Base-by-base conservation (phyloP, 2,113 vertebrate species). In the Fulmarus glacialis region DNA sequence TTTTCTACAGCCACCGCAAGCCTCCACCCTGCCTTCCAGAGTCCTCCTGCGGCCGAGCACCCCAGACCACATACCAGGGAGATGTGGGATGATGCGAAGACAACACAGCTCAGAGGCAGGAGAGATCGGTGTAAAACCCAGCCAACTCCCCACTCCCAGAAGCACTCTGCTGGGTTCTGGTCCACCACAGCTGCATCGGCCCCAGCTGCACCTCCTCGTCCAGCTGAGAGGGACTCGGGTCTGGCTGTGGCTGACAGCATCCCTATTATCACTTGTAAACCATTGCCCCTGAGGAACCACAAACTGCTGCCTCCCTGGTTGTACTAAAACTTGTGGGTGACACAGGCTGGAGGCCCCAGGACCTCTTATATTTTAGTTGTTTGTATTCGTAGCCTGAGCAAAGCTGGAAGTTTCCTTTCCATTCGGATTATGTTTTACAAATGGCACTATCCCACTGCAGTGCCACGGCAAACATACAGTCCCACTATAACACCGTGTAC, bases 21-120 rank as follows among this genome's bases (percentile, higher is more conserved):
- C 38, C 40, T 38, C n/a, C 15, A 30, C 32, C 18, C 50, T 43
- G 5, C 42, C 36, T 42, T 32, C 29, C 60, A 66, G 36, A 26
- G 12, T 2, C 68, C 18, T 67, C 21, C 40, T 22, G 20, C 0
- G 0, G 53, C 36, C 4, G 3, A 64, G n/a, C 5, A 0, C 23
- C 38, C 50, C 53, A 36, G 55, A 40, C 32, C 34, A 64, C 20
- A 4, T 7, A 36, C 11, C 0, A 0, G 27, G 7, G 42, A n/a
- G 27, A 30, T 2, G 0, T 0, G 0, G 6, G 20, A 2, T 14
- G 11, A 34, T 36, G 24, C 15, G 34, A 70, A 43, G 50, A 42
- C 24, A 59, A 32, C 6, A 6, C 8, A 73, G 48, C 43, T 48
- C 62, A 90, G 68, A 78, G 13, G 26, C 5, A 20, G 34, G 36